Evolutionary conservation across 1,140 invertebrate species (phyloP).

Genomic region (Drosophila erecta): DNA sequence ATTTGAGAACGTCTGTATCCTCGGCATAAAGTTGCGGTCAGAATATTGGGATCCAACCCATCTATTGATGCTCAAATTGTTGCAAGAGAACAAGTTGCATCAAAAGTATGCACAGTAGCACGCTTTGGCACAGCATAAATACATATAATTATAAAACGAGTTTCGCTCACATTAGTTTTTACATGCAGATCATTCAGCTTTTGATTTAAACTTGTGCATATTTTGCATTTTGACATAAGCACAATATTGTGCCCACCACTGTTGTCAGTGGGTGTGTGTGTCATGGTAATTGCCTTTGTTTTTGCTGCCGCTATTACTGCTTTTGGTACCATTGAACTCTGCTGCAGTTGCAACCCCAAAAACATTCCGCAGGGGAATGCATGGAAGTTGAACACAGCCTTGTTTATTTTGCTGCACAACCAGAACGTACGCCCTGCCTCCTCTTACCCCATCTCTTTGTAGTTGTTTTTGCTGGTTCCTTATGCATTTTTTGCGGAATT

Average conservation of each 20-base stretch:
- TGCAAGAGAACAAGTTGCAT: no score
- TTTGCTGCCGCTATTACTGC: constrained; percentile 40
- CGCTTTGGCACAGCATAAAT: background rate
- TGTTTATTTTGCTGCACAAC: constrained; percentile 53
- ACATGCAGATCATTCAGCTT: background rate
- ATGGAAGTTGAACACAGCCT: constrained; percentile 63
- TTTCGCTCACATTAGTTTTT: background rate
- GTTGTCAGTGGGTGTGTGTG: constrained; percentile 41
- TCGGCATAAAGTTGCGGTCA: constrained; percentile 3
- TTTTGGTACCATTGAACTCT: constrained; percentile 78
- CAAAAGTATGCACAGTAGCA: background rate
- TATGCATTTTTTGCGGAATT: constrained; percentile 33
- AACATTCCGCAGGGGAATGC: constrained; percentile 46
- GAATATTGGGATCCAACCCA: background rate
- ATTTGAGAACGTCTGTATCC: constrained; percentile 18
- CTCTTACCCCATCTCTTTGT: constrained; percentile 5
- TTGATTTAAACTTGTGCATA: background rate
- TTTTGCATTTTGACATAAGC: background rate
- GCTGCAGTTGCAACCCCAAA: constrained; percentile 68
- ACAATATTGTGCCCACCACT: constrained; percentile 12
- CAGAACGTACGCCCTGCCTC: constrained; percentile 29
- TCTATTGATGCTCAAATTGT: background rate
- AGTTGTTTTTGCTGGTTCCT: constrained; percentile 7
- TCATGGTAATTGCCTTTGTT: constrained; percentile 59
- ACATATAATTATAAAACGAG: background rate